These are phyloP conservation scores for Rhynchophorus ferrugineus DNA, from an alignment of 1,140 invertebrate genomes.

Conservation along the genomic window DNA sequence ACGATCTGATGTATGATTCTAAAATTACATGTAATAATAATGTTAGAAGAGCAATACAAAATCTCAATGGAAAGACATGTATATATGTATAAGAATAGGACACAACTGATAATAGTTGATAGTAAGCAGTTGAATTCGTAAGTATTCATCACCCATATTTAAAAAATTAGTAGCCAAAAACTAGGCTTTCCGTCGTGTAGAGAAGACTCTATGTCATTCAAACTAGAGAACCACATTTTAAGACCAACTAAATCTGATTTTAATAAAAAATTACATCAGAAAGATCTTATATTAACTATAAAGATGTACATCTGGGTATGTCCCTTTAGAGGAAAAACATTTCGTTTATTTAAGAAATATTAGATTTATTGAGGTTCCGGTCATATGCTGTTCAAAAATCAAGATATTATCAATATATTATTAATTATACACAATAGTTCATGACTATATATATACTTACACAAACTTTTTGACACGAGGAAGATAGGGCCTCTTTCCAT, in stretches of 20 bases:
- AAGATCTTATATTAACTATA: neutral
- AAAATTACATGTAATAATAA: constrained; percentile 28
- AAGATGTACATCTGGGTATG: neutral
- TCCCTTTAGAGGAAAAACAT: neutral
- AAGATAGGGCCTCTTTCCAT: constrained; percentile 58
- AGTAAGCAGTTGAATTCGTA: neutral
- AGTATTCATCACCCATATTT: neutral
- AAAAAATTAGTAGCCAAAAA: neutral
- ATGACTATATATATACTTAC: constrained; percentile 48
- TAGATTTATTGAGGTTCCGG: constrained; percentile 1
- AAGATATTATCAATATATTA: neutral
- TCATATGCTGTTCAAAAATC: neutral
- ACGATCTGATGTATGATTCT: constrained; percentile 61
- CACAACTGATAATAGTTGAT: neutral
- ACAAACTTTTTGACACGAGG: constrained; percentile 60
- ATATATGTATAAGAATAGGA: neutral
- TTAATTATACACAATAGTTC: neutral
- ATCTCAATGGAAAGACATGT: neutral
- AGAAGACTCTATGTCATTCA: no score
- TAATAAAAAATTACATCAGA: no score
- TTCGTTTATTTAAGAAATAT: neutral
- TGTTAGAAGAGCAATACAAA: constrained; percentile 1
- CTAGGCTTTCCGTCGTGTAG: no score
- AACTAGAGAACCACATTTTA: no score
- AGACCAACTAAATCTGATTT: no score